Conservation (phyloP, 2,113 vertebrate genomes). For the Zosterops pallidus region DNA sequence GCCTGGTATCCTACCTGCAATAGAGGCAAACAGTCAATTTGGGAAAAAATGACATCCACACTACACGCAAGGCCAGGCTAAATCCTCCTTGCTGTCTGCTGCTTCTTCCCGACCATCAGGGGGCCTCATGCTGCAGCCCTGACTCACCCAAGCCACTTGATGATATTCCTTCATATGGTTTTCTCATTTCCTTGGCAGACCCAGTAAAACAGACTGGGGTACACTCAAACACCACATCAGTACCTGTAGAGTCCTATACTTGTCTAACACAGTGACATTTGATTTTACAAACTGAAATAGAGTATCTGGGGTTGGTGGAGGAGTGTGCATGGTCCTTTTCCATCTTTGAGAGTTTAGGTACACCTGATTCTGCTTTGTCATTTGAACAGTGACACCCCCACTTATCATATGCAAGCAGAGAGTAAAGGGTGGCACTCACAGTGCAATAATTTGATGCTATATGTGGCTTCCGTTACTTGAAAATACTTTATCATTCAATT, state of each 20-base stretch:
- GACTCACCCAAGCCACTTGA: background rate
- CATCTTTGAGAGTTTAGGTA: background rate
- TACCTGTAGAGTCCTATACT: background rate
- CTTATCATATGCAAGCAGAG: background rate
- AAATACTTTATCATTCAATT: conserved; percentile 29
- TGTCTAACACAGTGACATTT: background rate
- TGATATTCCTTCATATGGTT: fast-evolving
- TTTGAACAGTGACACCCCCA: background rate
- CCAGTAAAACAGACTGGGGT: background rate
- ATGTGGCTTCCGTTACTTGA: background rate
- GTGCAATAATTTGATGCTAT: background rate
- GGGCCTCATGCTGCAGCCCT: background rate
- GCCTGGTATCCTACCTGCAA: background rate
- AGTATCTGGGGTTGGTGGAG: background rate
- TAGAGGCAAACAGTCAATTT: background rate
- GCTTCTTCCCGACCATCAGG: background rate
- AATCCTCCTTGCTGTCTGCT: background rate
- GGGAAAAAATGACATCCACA: background rate
- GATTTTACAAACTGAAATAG: background rate
- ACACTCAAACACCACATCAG: background rate
- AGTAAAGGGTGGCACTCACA: background rate
- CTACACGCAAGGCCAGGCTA: background rate
- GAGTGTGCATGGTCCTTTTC: background rate
- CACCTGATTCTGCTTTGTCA: background rate
- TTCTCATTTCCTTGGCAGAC: background rate